Evolutionary conservation across 2,797 vertebrate species (phyloP).

Genomic region (Loriculus beryllinus): DNA sequence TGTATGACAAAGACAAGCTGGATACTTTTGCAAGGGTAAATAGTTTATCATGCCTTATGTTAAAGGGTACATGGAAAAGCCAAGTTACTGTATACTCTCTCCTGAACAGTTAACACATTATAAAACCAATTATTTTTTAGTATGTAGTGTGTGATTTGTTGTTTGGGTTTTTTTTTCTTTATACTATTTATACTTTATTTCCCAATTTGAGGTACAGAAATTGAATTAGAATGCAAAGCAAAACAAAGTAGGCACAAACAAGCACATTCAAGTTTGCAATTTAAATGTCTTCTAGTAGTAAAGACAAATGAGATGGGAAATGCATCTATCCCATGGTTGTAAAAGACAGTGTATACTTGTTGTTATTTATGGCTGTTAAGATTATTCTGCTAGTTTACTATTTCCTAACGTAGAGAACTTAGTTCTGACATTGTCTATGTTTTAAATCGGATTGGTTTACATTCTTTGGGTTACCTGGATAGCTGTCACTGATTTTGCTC

Average conservation of each 20-base stretch:
- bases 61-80: neutral
- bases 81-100: neutral
- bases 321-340: neutral
- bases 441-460: neutral
- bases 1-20: conserved; percentile 92
- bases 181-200: neutral
- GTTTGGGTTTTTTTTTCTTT: neutral
- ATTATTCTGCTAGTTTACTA: neutral
- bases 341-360: neutral
- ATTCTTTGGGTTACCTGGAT: neutral
- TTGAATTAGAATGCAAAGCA: neutral
- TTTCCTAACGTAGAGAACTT: neutral
- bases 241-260: neutral
- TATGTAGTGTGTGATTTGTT: neutral
- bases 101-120: neutral
- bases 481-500: neutral
- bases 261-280: neutral
- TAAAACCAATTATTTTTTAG: neutral
- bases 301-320: neutral
- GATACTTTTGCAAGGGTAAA: conserved; percentile 91
- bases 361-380: neutral
- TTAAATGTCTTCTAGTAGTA: neutral
- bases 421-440: neutral
- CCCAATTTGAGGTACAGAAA: neutral
- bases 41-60: neutral